Evolutionary conservation across 2,888 invertebrate species (phyloP).

Genomic region (Sinodicranocentrus sp.): DNA sequence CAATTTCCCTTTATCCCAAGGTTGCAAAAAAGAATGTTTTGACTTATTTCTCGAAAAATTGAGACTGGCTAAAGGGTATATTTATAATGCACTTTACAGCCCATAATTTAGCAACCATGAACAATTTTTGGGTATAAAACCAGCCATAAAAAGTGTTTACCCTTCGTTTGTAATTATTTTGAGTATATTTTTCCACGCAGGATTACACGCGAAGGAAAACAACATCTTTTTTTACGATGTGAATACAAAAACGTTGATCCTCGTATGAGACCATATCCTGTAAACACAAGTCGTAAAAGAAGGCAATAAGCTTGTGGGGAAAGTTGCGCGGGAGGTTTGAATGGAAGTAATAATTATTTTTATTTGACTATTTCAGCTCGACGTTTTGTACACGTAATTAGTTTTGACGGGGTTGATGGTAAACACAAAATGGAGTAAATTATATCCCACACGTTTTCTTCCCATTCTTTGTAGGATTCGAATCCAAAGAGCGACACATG

Average conservation of each 20-base stretch:
- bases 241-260: constrained; percentile 3
- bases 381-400: constrained; percentile 33
- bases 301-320: no score
- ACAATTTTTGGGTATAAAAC: constrained; percentile 35
- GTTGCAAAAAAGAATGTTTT: background rate
- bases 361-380: constrained; percentile 27
- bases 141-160: constrained; percentile 40
- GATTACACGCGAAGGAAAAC: background rate
- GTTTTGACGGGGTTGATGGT: constrained; percentile 41
- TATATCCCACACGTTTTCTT: background rate
- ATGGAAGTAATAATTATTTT: constrained; percentile 56
- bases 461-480: background rate
- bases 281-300: background rate
- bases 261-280: background rate
- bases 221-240: background rate
- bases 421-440: background rate
- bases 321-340: background rate
- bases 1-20: no score
- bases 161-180: constrained; percentile 40
- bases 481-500: constrained; percentile 27
- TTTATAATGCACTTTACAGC: constrained; percentile 48
- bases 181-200: constrained; percentile 24
- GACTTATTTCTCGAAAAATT: background rate
- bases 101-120: constrained; percentile 49
- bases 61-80: background rate